Percentiles rank a stretch among this genome's conserved stretches.
These are phyloP conservation scores for Mormyrus iriodes DNA, from an alignment of 2,113 vertebrate species.

Conservation along the genomic window DNA sequence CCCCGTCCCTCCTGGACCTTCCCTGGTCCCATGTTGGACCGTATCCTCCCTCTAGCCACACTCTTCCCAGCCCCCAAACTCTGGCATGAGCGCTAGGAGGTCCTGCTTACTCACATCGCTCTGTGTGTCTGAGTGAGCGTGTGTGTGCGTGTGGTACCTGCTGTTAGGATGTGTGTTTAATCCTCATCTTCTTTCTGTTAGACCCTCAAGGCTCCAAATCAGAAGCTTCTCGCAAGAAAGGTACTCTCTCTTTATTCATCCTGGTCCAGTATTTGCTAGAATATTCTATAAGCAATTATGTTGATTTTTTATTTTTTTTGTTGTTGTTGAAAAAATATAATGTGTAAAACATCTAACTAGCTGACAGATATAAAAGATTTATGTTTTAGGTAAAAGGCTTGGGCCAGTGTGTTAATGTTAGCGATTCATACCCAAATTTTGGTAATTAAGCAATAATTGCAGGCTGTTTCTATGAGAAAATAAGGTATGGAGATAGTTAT, in stretches of 20 bases:
- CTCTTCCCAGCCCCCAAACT: conserved; percentile 54
- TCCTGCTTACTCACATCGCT: conserved; percentile 57
- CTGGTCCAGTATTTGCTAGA: conserved; percentile 30
- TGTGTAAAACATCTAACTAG: not conserved
- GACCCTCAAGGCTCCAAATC: conserved; percentile 74
- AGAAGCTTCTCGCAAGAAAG: conserved; percentile 75
- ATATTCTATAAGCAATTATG: conserved; percentile 1
- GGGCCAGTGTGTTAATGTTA: not conserved
- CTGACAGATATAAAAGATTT: not conserved
- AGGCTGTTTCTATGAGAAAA: not conserved
- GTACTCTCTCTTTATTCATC: conserved; percentile 61
- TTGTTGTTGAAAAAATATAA: not conserved
- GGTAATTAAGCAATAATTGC: not conserved
- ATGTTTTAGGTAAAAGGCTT: not conserved
- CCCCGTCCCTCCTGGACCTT: conserved; percentile 46
- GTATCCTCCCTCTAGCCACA: conserved; percentile 51
- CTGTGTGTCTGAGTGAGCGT: conserved; percentile 44
- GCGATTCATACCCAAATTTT: not conserved
- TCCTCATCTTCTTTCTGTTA: conserved; percentile 74
- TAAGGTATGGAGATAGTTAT: not conserved
- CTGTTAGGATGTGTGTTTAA: conserved; percentile 68
- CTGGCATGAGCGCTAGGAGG: conserved; percentile 55
- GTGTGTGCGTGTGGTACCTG: conserved; percentile 38
- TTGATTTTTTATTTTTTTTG: not conserved
- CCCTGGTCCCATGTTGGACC: conserved; percentile 60